phyloP scores from a whole-genome alignment of 2,113 vertebrate genomes.

The Phrynosoma blainvillii region DNA sequence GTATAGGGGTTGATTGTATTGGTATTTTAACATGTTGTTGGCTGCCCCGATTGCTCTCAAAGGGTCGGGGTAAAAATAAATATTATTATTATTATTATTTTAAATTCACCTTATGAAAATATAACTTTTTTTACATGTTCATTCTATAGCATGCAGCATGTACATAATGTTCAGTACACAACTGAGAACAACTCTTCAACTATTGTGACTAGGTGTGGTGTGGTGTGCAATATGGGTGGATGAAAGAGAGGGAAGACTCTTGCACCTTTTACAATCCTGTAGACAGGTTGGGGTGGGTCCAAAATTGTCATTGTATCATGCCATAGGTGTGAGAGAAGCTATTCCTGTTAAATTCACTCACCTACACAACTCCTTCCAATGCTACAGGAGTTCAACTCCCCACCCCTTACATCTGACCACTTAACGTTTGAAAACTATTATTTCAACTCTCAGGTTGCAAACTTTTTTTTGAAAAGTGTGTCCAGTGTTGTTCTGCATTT shows the following conservation, averaged over 20 bases:
- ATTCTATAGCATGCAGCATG: neutral
- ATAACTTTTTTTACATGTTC: neutral
- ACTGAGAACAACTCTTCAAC: neutral
- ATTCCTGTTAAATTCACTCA: no score
- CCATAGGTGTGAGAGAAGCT: neutral
- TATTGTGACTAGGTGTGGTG: neutral
- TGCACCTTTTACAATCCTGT: neutral
- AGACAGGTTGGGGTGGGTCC: neutral
- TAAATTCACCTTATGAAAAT: neutral
- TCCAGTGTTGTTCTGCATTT: neutral
- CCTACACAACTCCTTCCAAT: neutral
- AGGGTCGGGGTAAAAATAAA: no score
- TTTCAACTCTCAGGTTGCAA: neutral
- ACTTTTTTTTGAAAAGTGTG: neutral
- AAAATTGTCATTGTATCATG: neutral
- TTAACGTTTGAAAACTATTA: neutral
- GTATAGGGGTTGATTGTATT: no score
- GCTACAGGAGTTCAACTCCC: neutral
- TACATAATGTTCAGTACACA: neutral
- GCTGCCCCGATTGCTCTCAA: no score
- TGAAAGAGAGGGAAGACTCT: neutral
- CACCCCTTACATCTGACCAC: neutral
- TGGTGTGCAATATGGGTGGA: neutral
- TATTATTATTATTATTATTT: no score
- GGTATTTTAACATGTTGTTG: no score